phyloP scores from a whole-genome alignment of 1,140 invertebrate genomes.

The Bathynomus jamesi region DNA sequence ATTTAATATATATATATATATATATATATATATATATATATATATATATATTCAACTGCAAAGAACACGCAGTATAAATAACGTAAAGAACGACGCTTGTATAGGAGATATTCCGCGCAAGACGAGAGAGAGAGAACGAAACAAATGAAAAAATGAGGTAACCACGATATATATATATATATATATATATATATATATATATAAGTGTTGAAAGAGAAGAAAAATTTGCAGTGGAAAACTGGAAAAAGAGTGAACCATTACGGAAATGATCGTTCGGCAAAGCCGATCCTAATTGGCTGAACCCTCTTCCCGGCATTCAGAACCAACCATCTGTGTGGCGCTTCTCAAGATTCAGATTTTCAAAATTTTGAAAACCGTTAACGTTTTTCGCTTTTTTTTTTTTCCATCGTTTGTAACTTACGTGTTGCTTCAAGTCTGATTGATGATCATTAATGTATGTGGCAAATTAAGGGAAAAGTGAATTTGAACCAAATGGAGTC shows the following conservation, averaged over 20 bases:
- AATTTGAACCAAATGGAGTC: no score
- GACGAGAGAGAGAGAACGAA: no score
- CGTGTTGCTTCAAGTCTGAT: neutral
- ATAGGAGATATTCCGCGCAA: no score
- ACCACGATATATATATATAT: neutral
- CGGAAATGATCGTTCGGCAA: neutral
- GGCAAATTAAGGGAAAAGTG: no score
- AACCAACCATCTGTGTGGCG: neutral
- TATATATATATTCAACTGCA: neutral
- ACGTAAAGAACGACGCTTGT: no score
- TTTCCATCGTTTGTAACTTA: neutral
- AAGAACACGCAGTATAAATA: no score
- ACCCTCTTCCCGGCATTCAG: neutral
- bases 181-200: slow-evolving; percentile 3
- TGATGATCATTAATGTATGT: neutral
- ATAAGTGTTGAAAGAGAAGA: neutral
- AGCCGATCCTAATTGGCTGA: neutral
- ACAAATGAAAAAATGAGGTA: no score
- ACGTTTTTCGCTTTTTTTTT: neutral
- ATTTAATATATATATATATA: neutral
- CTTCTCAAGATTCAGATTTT: neutral
- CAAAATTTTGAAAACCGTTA: neutral
- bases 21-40: slow-evolving; percentile 2
- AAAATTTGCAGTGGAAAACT: neutral
- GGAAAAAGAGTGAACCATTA: neutral